Evolutionary conservation across 1,140 invertebrate genomes (phyloP).

Genomic region (Conus betulinus): DNA sequence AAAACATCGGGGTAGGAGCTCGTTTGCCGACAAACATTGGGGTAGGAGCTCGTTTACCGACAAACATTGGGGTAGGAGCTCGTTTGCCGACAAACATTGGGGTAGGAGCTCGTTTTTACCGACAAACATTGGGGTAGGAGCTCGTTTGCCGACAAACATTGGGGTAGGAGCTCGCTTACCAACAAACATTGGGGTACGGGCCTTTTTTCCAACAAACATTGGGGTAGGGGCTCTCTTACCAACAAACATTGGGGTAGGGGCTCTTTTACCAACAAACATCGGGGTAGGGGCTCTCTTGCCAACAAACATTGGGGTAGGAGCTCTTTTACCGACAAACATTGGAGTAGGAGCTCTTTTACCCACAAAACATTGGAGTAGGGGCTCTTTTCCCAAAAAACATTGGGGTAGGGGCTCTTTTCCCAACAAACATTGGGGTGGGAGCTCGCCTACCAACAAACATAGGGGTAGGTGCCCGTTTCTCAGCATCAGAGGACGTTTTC

Average conservation of each 20-base stretch:
- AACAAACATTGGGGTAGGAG: conserved; percentile 29
- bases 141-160: conserved; percentile 37
- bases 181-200: conserved; percentile 20
- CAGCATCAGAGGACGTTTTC: background rate
- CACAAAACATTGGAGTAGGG: conserved; percentile 17
- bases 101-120: conserved; percentile 9
- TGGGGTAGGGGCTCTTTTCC: conserved; percentile 19
- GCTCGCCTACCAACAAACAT: conserved; percentile 36
- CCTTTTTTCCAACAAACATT: conserved; percentile 29
- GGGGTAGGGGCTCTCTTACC: conserved; percentile 25
- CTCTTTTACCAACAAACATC: conserved; percentile 35
- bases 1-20: conserved; percentile 21
- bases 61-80: conserved; percentile 28
- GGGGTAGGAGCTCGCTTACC: conserved; percentile 27
- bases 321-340: conserved; percentile 34
- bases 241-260: conserved; percentile 25
- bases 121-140: conserved; percentile 26
- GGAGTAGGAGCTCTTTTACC: conserved; percentile 23
- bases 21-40: conserved; percentile 39
- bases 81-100: conserved; percentile 39
- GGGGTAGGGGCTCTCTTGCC: conserved; percentile 22
- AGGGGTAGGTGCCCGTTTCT: background rate
- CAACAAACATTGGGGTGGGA: conserved; percentile 29
- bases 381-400: conserved; percentile 30
- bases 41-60: conserved; percentile 10